Evolutionary conservation across 64 coral and sea anemone species (phyloP).

Genomic region (Platygyra sinensis): DNA sequence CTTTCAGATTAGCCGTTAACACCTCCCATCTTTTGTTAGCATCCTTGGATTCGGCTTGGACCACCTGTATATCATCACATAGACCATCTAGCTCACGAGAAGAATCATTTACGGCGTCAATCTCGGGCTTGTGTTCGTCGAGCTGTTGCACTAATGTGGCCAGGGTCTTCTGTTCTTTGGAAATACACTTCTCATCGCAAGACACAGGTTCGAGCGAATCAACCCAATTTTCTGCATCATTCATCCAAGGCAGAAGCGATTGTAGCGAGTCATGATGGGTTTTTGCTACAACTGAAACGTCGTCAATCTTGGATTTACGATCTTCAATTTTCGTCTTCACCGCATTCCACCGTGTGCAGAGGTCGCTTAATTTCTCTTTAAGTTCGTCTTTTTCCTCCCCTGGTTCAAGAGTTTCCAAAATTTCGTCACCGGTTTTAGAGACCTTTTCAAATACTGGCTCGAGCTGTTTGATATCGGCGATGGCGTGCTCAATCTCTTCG

Average conservation of each 20-base stretch:
- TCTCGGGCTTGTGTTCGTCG: conserved; percentile 61
- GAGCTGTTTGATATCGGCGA: conserved; percentile 74
- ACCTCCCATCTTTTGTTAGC: conserved; percentile 83
- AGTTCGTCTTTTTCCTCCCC: conserved; percentile 80
- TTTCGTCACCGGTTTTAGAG: conserved; percentile 54
- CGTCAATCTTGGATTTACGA: conserved; percentile 74
- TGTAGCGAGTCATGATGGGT: conserved; percentile 48
- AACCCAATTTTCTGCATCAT: conserved; percentile 58
- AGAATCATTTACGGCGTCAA: conserved; percentile 54
- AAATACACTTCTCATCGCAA: conserved; percentile 83
- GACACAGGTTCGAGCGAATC: conserved; percentile 70
- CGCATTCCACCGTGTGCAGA: conserved; percentile 70
- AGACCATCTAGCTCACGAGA: conserved; percentile 48
- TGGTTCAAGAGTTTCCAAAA: conserved; percentile 66
- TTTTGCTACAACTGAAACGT: conserved; percentile 77
- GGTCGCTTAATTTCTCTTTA: conserved; percentile 75
- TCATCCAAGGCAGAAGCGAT: conserved; percentile 66
- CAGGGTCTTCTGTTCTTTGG: conserved; percentile 71
- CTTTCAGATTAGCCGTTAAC: conserved; percentile 60
- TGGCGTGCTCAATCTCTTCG: conserved; percentile 67
- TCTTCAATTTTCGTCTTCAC: conserved; percentile 69
- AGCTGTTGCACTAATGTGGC: conserved; percentile 47
- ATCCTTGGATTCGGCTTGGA: conserved; percentile 88
- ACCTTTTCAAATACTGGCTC: conserved; percentile 92
- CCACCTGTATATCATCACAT: conserved; percentile 79